Evolutionary conservation across 2,797 vertebrate genomes (phyloP).

Genomic region (Novumbra hubbsi): DNA sequence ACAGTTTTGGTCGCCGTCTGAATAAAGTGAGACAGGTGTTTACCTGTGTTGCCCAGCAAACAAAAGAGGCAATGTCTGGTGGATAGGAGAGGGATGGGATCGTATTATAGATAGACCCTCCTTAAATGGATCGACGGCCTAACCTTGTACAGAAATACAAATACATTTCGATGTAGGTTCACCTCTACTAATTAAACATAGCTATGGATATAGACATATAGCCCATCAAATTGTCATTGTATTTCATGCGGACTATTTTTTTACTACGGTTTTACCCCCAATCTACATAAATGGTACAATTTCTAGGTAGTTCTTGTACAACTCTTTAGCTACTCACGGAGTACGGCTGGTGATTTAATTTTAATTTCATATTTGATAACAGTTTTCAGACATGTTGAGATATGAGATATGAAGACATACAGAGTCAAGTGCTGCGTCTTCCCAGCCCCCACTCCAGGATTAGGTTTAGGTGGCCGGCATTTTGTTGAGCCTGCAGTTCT

Average conservation of each 20-base stretch:
- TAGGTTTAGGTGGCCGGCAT: conserved; percentile 55
- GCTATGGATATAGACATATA: not conserved
- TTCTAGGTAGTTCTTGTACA: not conserved
- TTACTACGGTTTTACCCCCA: not conserved
- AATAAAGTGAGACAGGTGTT: conserved; percentile 40
- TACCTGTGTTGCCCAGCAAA: conserved; percentile 37
- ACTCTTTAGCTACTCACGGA: not conserved
- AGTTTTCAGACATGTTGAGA: conserved; percentile 21
- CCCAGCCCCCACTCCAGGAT: conserved; percentile 50
- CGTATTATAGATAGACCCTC: not conserved
- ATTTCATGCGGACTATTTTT: not conserved
- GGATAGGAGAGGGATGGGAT: conserved; percentile 19
- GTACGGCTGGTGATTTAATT: not conserved
- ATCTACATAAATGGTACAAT: not conserved
- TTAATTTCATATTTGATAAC: not conserved
- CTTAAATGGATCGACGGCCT: not conserved
- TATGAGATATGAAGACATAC: conserved; percentile 19
- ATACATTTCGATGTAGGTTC: not conserved
- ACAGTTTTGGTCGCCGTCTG: conserved; percentile 26
- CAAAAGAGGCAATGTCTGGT: conserved; percentile 43
- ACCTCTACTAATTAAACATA: not conserved
- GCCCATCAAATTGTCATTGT: not conserved
- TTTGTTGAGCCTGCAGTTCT: conserved; percentile 64
- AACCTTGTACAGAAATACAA: not conserved
- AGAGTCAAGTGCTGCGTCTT: conserved; percentile 32